Evolutionary conservation across 1,140 invertebrate species (phyloP).

Genomic region (Rhagoletis zephyria): DNA sequence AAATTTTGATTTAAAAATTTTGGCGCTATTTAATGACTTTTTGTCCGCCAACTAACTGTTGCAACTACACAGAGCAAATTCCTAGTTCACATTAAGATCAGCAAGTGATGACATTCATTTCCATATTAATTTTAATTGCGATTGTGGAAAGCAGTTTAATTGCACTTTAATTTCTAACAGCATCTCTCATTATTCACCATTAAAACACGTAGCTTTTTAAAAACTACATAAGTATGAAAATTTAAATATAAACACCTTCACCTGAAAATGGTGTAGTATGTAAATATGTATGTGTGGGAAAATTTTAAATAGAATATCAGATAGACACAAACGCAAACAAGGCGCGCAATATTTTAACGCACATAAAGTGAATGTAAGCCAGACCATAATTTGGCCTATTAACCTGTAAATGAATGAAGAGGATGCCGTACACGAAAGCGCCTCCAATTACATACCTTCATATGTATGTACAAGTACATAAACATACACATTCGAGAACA

Average conservation of each 20-base stretch:
- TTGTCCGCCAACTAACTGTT: too few species aligned
- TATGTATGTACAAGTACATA: neutral
- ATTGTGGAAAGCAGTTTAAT: slow-evolving; percentile 25
- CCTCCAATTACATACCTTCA: neutral
- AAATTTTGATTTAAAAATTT: too few species aligned
- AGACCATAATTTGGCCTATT: slow-evolving; percentile 51
- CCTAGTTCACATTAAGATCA: too few species aligned
- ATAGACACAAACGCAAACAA: neutral
- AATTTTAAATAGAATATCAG: neutral
- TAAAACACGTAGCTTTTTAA: neutral
- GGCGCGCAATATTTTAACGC: neutral
- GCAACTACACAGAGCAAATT: too few species aligned
- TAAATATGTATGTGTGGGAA: neutral
- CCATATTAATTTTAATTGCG: neutral
- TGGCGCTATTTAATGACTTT: too few species aligned
- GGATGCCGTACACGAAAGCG: slow-evolving; percentile 24
- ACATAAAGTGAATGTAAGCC: slow-evolving; percentile 34
- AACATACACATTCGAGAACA: neutral
- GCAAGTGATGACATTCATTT: too few species aligned
- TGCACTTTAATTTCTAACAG: neutral
- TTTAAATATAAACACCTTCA: slow-evolving; percentile 16
- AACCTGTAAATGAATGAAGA: slow-evolving; percentile 52
- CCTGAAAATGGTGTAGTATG: neutral
- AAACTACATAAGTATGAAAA: neutral
- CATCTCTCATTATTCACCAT: neutral